Evolutionary conservation across 1,140 invertebrate species (phyloP).

Genomic region (Papilio polyxenes): DNA sequence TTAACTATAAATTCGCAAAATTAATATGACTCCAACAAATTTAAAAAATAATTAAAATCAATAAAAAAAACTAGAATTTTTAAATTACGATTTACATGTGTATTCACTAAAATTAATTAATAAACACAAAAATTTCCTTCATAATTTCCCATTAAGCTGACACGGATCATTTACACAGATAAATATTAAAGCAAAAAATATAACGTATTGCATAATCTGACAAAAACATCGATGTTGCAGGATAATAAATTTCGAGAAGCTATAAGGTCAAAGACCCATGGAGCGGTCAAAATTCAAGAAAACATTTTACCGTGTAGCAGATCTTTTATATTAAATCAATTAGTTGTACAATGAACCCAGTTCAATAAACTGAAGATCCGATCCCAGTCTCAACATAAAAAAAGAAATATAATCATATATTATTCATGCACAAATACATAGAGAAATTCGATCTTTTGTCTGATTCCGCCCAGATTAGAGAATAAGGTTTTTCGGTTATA

Average conservation of each 20-base stretch:
- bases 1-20: no score
- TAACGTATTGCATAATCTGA: not conserved
- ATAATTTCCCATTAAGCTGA: not conserved
- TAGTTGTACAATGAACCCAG: conserved; percentile 16
- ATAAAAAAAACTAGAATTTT: not conserved
- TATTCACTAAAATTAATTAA: not conserved
- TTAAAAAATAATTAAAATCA: no score
- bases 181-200: not conserved
- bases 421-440: not conserved
- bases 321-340: not conserved
- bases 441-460: not conserved
- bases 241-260: not conserved
- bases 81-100: not conserved
- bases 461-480: no score
- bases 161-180: not conserved
- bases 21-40: no score
- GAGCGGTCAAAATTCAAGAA: not conserved
- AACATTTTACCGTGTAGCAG: not conserved
- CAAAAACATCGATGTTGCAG: not conserved
- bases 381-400: not conserved
- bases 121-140: not conserved
- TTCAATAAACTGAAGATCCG: conserved; percentile 15
- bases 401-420: not conserved
- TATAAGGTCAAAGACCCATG: not conserved
- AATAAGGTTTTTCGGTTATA: no score